phyloP scores from a whole-genome alignment of 2,888 invertebrate species.

The Chelonus formosanus region DNA sequence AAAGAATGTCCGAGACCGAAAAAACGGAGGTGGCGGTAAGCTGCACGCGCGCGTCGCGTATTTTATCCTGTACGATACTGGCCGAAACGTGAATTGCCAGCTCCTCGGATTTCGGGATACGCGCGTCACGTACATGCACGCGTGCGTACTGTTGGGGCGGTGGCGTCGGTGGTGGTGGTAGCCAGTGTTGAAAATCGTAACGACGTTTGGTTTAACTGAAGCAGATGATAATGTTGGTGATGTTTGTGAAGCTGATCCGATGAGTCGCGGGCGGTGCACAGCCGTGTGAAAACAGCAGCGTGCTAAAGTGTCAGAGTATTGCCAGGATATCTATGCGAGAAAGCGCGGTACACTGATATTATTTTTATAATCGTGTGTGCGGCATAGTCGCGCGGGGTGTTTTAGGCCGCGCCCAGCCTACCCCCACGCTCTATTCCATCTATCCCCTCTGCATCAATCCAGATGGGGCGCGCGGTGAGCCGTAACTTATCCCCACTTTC shows the following conservation, averaged over 20 bases:
- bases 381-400: conserved; percentile 60
- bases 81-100: conserved; percentile 30
- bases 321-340: conserved; percentile 39
- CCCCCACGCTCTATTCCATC: conserved; percentile 51
- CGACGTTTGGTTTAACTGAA: background rate
- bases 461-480: conserved; percentile 15
- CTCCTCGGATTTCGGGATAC: conserved; percentile 28
- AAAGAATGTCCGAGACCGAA: conserved; percentile 35
- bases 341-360: conserved; percentile 58
- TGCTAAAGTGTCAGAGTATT: conserved; percentile 43
- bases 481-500: conserved; percentile 5
- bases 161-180: conserved; percentile 11
- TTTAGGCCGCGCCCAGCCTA: conserved; percentile 65
- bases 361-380: conserved; percentile 60
- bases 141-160: conserved; percentile 35
- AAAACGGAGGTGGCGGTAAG: conserved; percentile 30
- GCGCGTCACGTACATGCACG: conserved; percentile 35
- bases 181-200: background rate
- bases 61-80: conserved; percentile 30
- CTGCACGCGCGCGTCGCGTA: conserved; percentile 28
- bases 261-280: conserved; percentile 2
- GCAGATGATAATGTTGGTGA: too few species aligned
- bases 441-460: conserved; percentile 38
- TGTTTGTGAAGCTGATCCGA: too few species aligned
- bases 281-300: conserved; percentile 42